A percentile compares a stretch with the other conserved stretches of the same genome.
phyloP scores from a whole-genome alignment of 2,797 vertebrate genomes.

The Danionella dracula region DNA sequence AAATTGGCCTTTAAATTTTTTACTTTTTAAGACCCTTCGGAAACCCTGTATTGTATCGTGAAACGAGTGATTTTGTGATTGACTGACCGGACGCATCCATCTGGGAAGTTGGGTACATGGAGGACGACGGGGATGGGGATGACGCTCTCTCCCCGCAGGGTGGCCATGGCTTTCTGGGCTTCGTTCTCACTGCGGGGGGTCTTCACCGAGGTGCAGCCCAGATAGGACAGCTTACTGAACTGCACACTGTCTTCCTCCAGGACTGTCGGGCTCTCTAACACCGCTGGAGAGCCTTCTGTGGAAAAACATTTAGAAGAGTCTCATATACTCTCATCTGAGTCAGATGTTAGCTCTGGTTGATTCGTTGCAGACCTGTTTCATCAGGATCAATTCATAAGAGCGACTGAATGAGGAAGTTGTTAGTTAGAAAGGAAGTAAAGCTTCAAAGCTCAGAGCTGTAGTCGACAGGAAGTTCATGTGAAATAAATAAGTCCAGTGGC shows the following conservation, averaged over 20 bases:
- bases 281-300: conserved; percentile 4
- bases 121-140: conserved; percentile 81
- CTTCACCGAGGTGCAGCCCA: conserved; percentile 91
- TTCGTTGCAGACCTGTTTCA: background rate
- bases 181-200: conserved; percentile 87
- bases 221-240: conserved; percentile 91
- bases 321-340: no score
- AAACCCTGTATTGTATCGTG: no score
- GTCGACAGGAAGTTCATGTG: conserved; percentile 66
- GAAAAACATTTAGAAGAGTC: background rate
- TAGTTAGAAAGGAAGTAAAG: conserved; percentile 30
- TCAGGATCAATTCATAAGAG: background rate
- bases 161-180: conserved; percentile 85
- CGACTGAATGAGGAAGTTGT: conserved; percentile 16
- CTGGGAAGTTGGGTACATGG: conserved; percentile 87
- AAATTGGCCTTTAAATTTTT: no score
- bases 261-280: conserved; percentile 46
- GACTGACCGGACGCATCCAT: conserved; percentile 89
- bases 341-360: background rate
- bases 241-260: conserved; percentile 89
- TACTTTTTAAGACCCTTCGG: no score
- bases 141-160: conserved; percentile 77
- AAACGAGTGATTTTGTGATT: background rate
- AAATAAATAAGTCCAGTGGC: conserved; percentile 32
- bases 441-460: background rate